Percentiles rank a stretch among this genome's conserved stretches.
Evolutionary conservation across 2,888 invertebrate genomes (phyloP).

Genomic region (Rugalucina vietnamica): DNA sequence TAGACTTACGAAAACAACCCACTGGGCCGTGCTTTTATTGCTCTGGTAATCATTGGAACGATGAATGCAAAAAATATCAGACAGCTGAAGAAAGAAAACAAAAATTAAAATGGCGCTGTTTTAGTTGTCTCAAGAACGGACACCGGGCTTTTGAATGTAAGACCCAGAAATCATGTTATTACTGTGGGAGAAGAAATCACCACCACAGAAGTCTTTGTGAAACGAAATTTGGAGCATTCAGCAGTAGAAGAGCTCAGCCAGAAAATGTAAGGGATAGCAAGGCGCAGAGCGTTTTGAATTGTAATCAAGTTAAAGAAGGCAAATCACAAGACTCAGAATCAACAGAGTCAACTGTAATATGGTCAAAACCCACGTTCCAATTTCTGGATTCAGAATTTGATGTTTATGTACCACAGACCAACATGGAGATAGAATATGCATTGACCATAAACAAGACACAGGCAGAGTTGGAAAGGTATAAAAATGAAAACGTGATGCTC

Average conservation of each 20-base stretch:
- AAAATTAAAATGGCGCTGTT: background rate
- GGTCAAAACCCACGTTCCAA: background rate
- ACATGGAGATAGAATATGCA: background rate
- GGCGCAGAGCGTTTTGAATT: background rate
- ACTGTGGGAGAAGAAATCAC: background rate
- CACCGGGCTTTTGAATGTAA: background rate
- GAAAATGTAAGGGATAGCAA: background rate
- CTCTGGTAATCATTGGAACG: background rate
- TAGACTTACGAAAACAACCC: no score
- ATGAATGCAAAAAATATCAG: background rate
- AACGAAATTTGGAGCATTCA: background rate
- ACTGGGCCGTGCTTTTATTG: background rate
- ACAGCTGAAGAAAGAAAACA: background rate
- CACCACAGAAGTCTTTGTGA: conserved; percentile 10
- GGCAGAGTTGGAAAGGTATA: background rate
- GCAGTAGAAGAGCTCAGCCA: background rate
- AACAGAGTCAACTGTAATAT: background rate
- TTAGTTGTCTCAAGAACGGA: background rate
- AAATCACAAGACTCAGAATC: background rate
- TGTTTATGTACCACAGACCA: background rate
- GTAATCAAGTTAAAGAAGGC: background rate
- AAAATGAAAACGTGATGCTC: background rate
- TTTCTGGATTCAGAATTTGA: background rate
- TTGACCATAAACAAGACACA: background rate
- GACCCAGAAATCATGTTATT: background rate